phyloP scores from a whole-genome alignment of 2,797 vertebrate genomes.

The Tympanoctomys barrerae region DNA sequence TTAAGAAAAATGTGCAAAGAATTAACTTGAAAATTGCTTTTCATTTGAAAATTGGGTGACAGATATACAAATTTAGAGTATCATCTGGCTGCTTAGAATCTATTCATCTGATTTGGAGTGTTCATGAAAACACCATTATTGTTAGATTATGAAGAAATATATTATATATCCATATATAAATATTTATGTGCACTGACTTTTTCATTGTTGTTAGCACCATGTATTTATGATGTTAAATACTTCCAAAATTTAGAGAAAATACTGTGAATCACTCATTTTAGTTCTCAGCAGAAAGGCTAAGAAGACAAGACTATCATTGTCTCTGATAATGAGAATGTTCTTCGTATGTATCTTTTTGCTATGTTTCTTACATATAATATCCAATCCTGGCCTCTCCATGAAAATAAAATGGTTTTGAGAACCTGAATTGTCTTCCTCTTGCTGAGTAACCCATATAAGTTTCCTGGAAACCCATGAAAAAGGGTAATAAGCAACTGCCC shows the following conservation, averaged over 20 bases:
- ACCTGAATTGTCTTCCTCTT: background rate
- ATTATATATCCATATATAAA: background rate
- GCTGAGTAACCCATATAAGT: background rate
- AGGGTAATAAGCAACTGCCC: background rate
- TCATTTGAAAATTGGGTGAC: conserved; percentile 66
- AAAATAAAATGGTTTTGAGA: background rate
- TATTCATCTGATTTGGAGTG: conserved; percentile 27
- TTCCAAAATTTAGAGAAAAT: conserved; percentile 6
- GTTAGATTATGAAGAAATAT: background rate
- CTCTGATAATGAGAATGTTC: background rate
- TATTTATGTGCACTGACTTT: background rate
- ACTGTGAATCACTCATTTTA: background rate
- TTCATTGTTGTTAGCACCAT: background rate
- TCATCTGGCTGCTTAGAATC: conserved; percentile 23
- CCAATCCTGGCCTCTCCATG: background rate
- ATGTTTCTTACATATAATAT: background rate
- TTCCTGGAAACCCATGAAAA: background rate
- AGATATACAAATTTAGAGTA: conserved; percentile 58
- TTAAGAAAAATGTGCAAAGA: background rate
- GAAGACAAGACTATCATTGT: background rate
- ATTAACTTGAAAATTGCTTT: conserved; percentile 52
- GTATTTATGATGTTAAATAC: background rate
- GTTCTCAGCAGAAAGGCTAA: background rate
- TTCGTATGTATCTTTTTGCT: background rate
- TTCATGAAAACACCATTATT: background rate